These are phyloP conservation scores for Holacanthus passer DNA, from an alignment of 2,113 vertebrate species.

Conservation along the genomic window DNA sequence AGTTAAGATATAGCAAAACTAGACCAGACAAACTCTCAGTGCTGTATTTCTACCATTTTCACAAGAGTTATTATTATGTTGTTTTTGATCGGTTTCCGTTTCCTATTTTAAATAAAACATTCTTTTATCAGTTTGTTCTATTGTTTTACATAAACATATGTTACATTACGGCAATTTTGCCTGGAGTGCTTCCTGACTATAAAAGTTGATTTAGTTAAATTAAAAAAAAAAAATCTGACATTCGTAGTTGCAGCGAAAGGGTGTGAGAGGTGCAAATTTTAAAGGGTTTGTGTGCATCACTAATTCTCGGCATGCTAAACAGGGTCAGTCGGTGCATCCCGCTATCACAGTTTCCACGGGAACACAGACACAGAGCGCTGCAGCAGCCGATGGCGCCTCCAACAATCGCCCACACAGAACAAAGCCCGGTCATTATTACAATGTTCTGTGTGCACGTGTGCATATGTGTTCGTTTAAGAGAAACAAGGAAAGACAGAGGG, in stretches of 20 bases:
- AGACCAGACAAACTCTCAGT: not conserved
- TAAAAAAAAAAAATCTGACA: not conserved
- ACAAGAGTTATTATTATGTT: not conserved
- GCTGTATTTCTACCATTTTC: not conserved
- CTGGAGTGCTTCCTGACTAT: no score
- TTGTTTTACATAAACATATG: no score
- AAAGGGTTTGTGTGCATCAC: constrained; percentile 26
- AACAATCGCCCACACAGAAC: constrained; percentile 60
- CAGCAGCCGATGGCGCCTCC: constrained; percentile 35
- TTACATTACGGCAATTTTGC: no score
- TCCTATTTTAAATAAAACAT: no score
- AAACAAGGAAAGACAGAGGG: not conserved
- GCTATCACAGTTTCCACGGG: constrained; percentile 69
- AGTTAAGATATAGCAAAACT: not conserved
- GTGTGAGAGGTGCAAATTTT: not conserved
- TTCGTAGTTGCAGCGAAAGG: not conserved
- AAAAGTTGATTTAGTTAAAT: not conserved
- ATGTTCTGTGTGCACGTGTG: constrained; percentile 10
- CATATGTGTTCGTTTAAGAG: constrained; percentile 25
- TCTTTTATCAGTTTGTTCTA: no score
- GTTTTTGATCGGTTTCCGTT: not conserved
- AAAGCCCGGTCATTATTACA: constrained; percentile 29
- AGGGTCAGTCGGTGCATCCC: constrained; percentile 50
- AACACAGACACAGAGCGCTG: constrained; percentile 57
- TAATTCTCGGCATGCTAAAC: constrained; percentile 53